Evolutionary conservation across 2,797 vertebrate species (phyloP), one percentile per base, ranked within the genome.

Genomic region (Podarcis lilfordi): DNA sequence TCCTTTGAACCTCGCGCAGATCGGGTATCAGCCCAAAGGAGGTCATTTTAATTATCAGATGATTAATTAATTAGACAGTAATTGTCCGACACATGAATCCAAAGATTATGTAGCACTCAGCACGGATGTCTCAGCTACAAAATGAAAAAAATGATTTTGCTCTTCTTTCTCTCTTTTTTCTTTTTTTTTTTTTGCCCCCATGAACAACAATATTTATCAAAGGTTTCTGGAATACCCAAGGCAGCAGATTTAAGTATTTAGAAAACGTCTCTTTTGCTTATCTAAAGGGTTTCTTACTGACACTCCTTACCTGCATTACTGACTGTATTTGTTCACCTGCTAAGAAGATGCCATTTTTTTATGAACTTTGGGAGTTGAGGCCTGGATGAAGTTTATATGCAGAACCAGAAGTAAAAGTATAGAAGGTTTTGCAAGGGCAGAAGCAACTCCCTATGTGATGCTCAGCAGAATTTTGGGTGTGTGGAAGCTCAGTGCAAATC

Each of bases 11-110:
- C 84, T 90, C 93, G 82, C 91, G 92, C 88, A 89, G 96, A 96
- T 97, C 96, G 37, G 80, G 25, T 97, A 94, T 95, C 97, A 96
- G 96, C 95, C 96, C 95, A 96, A 96, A 97, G 90, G 88, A 97
- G 97, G 96, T 97, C 97, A 96, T 96, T 97, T 96, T 94, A 96
- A 96, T 96, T 94, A 97, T 96, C 96, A 95, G 89, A 97, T 97
- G 90, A 97, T 96, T 97, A 97, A 97, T 97, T 97, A 96, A 96
- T 97, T 96, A 97, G 95, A 96, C 88, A 94, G 93, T 95, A 95
- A 95, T 96, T 96, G 95, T 95, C 94, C 92, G 92, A 87, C 84
- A 92, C 88, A 95, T 90, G 91, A 95, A 96, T 94, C 87, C 92
- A 91, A 95, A 95, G 94, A 93, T 94, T 95, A 85, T 89, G 80